Conservation (phyloP, 2,797 vertebrate genomes). For the Artibeus jamaicensis region DNA sequence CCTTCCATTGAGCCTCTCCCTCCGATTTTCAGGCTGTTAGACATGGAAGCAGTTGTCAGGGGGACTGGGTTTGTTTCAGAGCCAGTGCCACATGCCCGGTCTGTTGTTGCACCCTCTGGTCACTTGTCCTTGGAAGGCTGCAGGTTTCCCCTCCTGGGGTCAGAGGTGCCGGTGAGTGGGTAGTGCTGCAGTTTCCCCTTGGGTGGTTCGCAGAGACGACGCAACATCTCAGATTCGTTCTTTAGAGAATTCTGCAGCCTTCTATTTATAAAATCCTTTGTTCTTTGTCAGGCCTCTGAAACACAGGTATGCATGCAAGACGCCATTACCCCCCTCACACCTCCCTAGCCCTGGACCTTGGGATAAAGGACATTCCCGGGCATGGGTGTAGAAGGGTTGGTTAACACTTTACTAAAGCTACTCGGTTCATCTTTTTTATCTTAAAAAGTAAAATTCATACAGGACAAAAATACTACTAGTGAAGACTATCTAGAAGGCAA, state of each 20-base stretch:
- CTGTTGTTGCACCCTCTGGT: not conserved
- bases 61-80: not conserved
- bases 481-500: not conserved
- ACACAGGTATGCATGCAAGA: not conserved
- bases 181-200: not conserved
- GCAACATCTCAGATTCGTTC: not conserved
- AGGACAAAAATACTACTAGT: not conserved
- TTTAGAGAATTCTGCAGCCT: not conserved
- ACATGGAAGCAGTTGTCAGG: not conserved
- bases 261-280: not conserved
- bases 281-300: not conserved
- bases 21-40: not conserved
- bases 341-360: not conserved
- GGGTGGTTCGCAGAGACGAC: not conserved
- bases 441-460: not conserved
- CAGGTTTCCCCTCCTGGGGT: not conserved
- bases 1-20: not conserved
- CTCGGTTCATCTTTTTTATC: slow-evolving; percentile 41
- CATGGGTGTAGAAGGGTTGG: not conserved
- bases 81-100: not conserved
- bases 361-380: not conserved
- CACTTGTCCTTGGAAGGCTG: not conserved
- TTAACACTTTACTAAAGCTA: not conserved
- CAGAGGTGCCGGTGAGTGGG: not conserved
- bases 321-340: not conserved